Evolutionary conservation across 1,140 invertebrate species (phyloP), one percentile per base, ranked within the genome.

Genomic region (Drosophila bocqueti): DNA sequence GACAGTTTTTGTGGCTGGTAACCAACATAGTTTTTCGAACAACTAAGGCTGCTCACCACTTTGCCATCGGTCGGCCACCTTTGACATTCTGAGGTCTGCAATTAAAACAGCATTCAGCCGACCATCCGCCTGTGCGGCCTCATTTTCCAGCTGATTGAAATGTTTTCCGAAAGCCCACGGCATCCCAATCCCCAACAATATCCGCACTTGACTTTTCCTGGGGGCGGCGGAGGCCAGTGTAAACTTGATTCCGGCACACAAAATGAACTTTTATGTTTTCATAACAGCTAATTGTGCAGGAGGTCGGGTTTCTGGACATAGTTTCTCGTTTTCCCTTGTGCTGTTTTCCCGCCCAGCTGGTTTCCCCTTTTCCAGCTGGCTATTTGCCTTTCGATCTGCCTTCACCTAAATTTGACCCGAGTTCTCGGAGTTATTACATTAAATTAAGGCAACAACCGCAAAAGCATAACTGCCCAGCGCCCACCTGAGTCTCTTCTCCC

Each of bases 371-470:
- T 5, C 34, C 34, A 7, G n/a, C 13, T 67, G 4, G n/a, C 13
- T 67, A 62, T 26, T 61, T 65, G 40, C 21, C 11, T 36, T 66
- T 40, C 45, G 62, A 50, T 67, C 43, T 34, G 24, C 26, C 3
- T 26, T 34, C 18, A 11, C n/a, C 24, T 40, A 31, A 57, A 58
- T 65, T 66, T 59, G 11, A 1, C 18, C 29, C n/a, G 15, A 55
- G 42, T 16, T 57, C 18, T 21, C 15, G 18, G 26, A 65, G 29
- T 31, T 34, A 55, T 60, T 73, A 46, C 43, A 60, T 64, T 24
- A 46, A 64, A 55, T 72, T 54, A 36, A 46, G 24, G 59, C 42
- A 52, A 26, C n/a, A 57, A 63, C 75, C 49, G 46, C 67, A 73
- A 52, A 71, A 52, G 29, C 15, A 34, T 36, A 29, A 58, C 43